Conservation (phyloP, 2,797 vertebrate genomes). For the Pipistrellus nathusii region DNA sequence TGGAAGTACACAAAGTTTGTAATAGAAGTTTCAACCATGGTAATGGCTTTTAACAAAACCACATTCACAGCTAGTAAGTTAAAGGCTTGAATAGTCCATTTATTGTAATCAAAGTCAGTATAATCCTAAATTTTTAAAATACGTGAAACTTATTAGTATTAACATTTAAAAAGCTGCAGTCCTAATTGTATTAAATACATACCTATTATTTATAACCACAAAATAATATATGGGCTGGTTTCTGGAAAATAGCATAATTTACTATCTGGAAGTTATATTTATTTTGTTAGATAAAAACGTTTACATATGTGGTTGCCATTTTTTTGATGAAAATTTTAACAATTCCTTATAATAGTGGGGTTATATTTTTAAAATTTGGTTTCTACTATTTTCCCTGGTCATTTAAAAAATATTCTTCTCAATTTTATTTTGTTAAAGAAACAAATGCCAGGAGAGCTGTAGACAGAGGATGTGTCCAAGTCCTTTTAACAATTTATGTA, state of each 20-base stretch:
- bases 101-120: not conserved
- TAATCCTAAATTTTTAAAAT: slow-evolving; percentile 63
- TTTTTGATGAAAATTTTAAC: slow-evolving; percentile 9
- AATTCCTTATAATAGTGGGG: slow-evolving; percentile 23
- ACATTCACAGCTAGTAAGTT: slow-evolving; percentile 6
- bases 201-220: slow-evolving; percentile 25
- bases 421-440: slow-evolving; percentile 86
- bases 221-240: not conserved
- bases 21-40: slow-evolving; percentile 6
- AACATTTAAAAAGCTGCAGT: slow-evolving; percentile 37
- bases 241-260: slow-evolving; percentile 41
- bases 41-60: slow-evolving; percentile 1
- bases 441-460: slow-evolving; percentile 96
- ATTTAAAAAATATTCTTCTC: slow-evolving; percentile 76
- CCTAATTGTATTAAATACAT: slow-evolving; percentile 22
- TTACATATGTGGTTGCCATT: not conserved
- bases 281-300: slow-evolving; percentile 53
- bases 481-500: slow-evolving; percentile 93
- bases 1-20: not conserved
- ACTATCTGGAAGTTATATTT: slow-evolving; percentile 34
- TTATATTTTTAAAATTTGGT: slow-evolving; percentile 60
- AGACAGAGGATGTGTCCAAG: slow-evolving; percentile 93
- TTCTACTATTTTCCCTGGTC: slow-evolving; percentile 20
- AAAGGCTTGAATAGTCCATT: slow-evolving; percentile 12
- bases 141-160: slow-evolving; percentile 1